These are phyloP conservation scores for Sarcophaga peregrina DNA, from an alignment of 1,140 invertebrate genomes.

Conservation along the genomic window DNA sequence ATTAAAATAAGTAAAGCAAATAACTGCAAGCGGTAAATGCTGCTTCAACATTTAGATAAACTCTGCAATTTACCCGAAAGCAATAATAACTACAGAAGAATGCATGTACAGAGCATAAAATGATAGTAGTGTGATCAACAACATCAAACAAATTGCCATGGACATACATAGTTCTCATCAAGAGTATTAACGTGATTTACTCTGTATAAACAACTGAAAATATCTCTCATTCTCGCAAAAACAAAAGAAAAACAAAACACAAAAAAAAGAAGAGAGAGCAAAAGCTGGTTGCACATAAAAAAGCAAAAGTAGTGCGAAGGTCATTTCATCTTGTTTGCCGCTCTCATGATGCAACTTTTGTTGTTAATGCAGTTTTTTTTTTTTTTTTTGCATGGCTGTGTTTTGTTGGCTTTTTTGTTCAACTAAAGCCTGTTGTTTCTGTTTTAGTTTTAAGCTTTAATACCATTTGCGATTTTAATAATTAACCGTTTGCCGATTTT, in stretches of 20 bases:
- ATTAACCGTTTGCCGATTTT: no score
- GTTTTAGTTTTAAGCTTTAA: background rate
- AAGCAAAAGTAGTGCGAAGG: conserved; percentile 60
- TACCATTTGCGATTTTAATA: no score
- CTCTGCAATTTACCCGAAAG: no score
- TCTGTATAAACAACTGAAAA: background rate
- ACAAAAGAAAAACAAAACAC: background rate
- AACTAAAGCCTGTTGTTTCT: background rate
- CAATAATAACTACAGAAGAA: no score
- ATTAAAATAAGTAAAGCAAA: background rate
- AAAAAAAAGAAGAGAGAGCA: no score
- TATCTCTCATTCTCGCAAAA: conserved; percentile 9
- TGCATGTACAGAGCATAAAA: no score
- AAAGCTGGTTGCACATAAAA: background rate
- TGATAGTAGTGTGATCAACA: no score
- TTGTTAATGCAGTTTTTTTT: conserved; percentile 37
- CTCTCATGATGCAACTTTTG: conserved; percentile 41
- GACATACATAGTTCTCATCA: background rate
- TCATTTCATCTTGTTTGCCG: conserved; percentile 46
- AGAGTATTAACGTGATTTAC: background rate
- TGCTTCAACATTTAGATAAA: background rate
- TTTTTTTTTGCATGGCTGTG: background rate
- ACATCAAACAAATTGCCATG: background rate
- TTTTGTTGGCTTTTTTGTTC: background rate
- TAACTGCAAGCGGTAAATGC: conserved; percentile 14